Base-by-base conservation (phyloP, 2,888 invertebrate genomes). In the Scaptomyza parva region DNA sequence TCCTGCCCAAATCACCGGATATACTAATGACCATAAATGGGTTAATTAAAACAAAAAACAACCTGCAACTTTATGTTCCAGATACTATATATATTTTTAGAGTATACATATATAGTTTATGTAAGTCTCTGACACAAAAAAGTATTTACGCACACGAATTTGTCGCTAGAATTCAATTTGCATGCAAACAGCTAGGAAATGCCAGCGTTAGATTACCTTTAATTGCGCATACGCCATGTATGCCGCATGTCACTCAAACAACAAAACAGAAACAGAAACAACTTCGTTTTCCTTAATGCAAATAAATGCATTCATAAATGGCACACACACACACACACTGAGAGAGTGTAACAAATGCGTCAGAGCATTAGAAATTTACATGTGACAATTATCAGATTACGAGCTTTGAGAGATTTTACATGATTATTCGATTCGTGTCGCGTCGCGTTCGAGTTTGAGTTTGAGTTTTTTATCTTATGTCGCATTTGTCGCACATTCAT, bases 201-300 rank as follows among this genome's bases (percentile, higher is more conserved):
- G 82, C 45, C 33, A 62, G 35, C 53, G 33, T 57, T 43, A 78
- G 62, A 67, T 72, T 82, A 63, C 69, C 75, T 81, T 73, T 85
- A 82, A 83, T 87, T 87, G 79, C 82, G 65, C 76, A 82, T 81
- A 87, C 87, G 85, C 79, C 86, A 78, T 73, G 85, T 83, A 73
- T 45, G 85, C 59, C 67, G 61, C 59, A 58, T 77, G 85, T 78
- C 87, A 82, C 76, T 82, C 81, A 18, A 30, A n/a, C n/a, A n/a
- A n/a, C n/a, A n/a, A n/a, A n/a, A n/a, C n/a, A n/a, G n/a, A n/a
- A n/a, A n/a, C n/a, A n/a, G n/a, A 12, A 84, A 62, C 58, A 61
- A 64, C 50, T 66, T 57, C 70, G 43, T 68, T 80, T 75, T 69
- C 65, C 69, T 74, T 52, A 43, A 41, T 28, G 26, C 47, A 44